Percentiles rank a stretch among this genome's conserved stretches.
Evolutionary conservation across 2,888 invertebrate species (phyloP).

Genomic region (Drosophila paranaensis): DNA sequence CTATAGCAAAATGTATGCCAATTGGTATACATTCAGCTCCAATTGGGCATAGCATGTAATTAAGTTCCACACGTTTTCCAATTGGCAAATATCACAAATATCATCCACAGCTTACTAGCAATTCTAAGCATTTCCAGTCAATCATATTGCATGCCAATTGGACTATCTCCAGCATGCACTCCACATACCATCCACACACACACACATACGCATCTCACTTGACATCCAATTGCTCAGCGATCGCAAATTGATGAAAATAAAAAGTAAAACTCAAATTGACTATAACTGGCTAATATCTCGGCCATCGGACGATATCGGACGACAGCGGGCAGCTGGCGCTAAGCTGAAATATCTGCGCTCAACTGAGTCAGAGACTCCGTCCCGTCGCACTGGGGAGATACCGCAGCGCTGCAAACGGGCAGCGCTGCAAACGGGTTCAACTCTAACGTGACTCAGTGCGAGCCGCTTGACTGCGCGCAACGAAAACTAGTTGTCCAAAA

Average conservation of each 20-base stretch:
- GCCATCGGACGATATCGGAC: background rate
- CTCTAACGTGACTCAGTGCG: slow-evolving; percentile 32
- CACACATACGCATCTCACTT: background rate
- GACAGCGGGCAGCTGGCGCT: background rate
- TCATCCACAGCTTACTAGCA: too few relatives aligned
- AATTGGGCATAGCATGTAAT: too few relatives aligned
- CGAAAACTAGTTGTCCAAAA: slow-evolving; percentile 13
- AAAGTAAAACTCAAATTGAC: background rate
- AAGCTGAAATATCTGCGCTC: background rate
- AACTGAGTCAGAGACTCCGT: slow-evolving; percentile 31
- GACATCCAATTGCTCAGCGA: background rate
- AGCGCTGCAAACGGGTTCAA: slow-evolving; percentile 30
- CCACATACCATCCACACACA: background rate
- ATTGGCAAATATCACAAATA: too few relatives aligned
- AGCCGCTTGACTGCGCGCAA: slow-evolving; percentile 22
- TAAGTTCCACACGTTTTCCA: too few relatives aligned
- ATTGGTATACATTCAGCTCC: too few relatives aligned
- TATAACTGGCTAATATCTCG: slow-evolving; percentile 5
- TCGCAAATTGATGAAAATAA: slow-evolving; percentile 9
- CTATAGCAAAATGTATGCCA: too few relatives aligned
- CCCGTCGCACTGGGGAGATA: slow-evolving; percentile 17
- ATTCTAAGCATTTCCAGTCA: too few relatives aligned
- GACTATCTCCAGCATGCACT: background rate
- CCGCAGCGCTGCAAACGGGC: slow-evolving; percentile 23
- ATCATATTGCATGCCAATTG: background rate